These are phyloP conservation scores for Fulmarus glacialis DNA, from an alignment of 2,113 vertebrate species.

Conservation along the genomic window DNA sequence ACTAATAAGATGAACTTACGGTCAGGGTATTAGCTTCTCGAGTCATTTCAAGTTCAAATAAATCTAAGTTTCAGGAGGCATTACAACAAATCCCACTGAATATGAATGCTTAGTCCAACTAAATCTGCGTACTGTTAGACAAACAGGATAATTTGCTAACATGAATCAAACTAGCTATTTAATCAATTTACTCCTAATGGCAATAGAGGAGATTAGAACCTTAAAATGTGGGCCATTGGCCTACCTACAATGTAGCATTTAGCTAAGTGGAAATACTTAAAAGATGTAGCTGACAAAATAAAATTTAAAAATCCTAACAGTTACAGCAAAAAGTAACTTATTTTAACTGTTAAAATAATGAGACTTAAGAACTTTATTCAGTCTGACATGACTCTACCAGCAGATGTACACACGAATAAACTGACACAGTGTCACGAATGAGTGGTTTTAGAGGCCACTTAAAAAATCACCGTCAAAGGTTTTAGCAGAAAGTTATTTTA, in stretches of 20 bases:
- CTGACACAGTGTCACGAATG: too few species aligned
- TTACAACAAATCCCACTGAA: not conserved
- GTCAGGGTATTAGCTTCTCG: not conserved
- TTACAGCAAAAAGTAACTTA: not conserved
- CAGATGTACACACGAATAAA: rapidly evolving
- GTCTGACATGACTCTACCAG: rapidly evolving
- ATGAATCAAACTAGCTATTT: not conserved
- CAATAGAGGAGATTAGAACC: not conserved
- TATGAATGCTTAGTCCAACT: not conserved
- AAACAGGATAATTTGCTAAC: not conserved
- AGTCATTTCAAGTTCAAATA: not conserved
- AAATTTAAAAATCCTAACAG: not conserved
- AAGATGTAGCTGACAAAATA: not conserved
- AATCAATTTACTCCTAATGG: not conserved
- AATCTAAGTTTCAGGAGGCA: not conserved
- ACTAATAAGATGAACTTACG: not conserved
- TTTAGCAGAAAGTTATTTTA: too few species aligned
- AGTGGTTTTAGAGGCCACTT: too few species aligned
- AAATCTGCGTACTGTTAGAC: not conserved
- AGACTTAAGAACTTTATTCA: not conserved
- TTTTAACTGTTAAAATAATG: not conserved
- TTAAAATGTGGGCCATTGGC: not conserved
- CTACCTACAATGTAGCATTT: not conserved
- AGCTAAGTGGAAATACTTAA: not conserved
- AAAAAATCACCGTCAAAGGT: too few species aligned